Evolutionary conservation across 2,888 invertebrate genomes (phyloP).

Genomic region (Teinopalpus imperialis): DNA sequence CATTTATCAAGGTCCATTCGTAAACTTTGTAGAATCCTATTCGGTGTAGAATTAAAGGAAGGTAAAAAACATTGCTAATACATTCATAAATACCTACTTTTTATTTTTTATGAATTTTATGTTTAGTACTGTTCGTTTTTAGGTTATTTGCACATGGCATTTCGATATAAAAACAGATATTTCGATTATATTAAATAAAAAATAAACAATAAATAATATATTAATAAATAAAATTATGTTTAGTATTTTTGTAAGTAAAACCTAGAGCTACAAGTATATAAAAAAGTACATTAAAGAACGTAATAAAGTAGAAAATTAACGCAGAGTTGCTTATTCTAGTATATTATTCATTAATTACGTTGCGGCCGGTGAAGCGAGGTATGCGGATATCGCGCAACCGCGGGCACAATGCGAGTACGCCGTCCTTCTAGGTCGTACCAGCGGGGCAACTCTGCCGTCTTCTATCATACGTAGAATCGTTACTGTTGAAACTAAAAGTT

Average conservation of each 20-base stretch:
- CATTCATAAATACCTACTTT: too few relatives aligned
- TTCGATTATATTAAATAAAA: too few relatives aligned
- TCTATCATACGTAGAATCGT: slow-evolving; percentile 14
- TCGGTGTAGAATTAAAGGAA: slow-evolving; percentile 7
- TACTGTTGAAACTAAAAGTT: too few relatives aligned
- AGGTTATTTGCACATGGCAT: too few relatives aligned
- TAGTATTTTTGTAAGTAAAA: too few relatives aligned
- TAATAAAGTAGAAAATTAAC: slow-evolving; percentile 2
- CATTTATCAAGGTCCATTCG: slow-evolving; percentile 33
- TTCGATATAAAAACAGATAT: too few relatives aligned
- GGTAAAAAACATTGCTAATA: too few relatives aligned
- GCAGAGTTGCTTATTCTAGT: not conserved
- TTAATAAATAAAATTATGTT: too few relatives aligned
- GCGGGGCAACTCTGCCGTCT: slow-evolving; percentile 33
- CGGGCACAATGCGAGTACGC: slow-evolving; percentile 41
- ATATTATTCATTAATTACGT: slow-evolving; percentile 34
- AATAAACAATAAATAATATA: too few relatives aligned
- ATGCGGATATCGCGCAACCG: slow-evolving; percentile 75
- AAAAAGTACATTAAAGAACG: not conserved
- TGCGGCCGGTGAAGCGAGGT: slow-evolving; percentile 51
- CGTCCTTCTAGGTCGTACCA: slow-evolving; percentile 72
- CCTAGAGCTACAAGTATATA: too few relatives aligned
- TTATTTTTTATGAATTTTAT: too few relatives aligned
- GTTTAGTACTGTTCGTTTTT: too few relatives aligned
- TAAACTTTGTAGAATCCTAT: slow-evolving; percentile 16